Evolutionary conservation across 2,113 vertebrate genomes (phyloP), one percentile per base, ranked within the genome.

Genomic region (Salvelinus sp.): DNA sequence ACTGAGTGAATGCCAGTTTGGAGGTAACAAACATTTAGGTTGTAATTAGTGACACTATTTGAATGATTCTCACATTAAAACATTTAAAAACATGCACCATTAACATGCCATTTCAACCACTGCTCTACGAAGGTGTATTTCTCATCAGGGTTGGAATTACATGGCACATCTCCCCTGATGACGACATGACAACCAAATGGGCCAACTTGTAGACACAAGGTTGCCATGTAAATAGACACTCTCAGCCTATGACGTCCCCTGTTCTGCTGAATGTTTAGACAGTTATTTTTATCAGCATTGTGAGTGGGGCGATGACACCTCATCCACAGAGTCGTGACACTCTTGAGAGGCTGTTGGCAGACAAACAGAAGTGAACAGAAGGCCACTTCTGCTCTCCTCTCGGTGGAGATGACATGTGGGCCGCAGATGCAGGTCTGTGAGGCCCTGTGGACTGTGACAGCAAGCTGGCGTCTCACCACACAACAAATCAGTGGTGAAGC

Each of bases 351-450:
- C 13, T 16, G 64, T 66, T 30, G n/a, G 25, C 64, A 66, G 64
- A 66, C 64, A 66, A 22, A 66, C 64, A 66, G 27, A 25, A 66
- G 2, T 28, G 64, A 66, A 30, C 30, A 20, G 30, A 68, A 20
- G 28, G 28, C 30, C 14, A 68, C 16, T 68, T 10, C 13, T n/a
- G 25, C 63, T 25, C 64, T 47, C 16, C 50, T 4, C 50, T 54
- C 16, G 66, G 63, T 20, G 20, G 71, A 14, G 33, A 33, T n/a
- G 58, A 66, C 25, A 27, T 18, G n/a, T 67, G 63, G 69, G 50
- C 54, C 50, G 18, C 63, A 78, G 76, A 71, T 69, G 64, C 50
- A 68, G 38, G 30, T 57, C 16, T 78, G 27, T 28, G 27, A 28
- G 38, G n/a, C 50, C 23, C 65, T 57, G 63, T 72, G 38, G 58